These are phyloP conservation scores for Tetheella fluctuosa DNA, from an alignment of 2,888 invertebrate genomes.

Conservation along the genomic window DNA sequence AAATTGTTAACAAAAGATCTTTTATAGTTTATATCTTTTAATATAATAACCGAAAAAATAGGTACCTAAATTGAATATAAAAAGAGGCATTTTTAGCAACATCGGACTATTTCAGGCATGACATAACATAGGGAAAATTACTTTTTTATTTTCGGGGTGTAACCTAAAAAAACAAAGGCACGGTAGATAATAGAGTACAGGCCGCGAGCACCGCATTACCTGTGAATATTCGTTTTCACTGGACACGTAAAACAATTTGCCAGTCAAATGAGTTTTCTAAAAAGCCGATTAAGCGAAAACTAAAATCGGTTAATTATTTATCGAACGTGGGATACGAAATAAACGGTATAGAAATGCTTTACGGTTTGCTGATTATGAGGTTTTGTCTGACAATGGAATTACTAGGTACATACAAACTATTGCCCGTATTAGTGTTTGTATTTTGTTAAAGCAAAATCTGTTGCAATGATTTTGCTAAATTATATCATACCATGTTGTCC, in stretches of 20 bases:
- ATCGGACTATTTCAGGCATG: background rate
- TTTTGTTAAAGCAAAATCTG: background rate
- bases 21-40: no score
- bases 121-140: constrained; percentile 11
- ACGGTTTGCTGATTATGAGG: constrained; percentile 15
- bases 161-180: constrained; percentile 39
- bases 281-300: constrained; percentile 82
- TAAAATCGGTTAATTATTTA: constrained; percentile 80
- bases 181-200: constrained; percentile 32
- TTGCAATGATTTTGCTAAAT: no score
- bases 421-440: background rate
- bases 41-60: background rate
- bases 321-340: constrained; percentile 51
- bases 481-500: no score
- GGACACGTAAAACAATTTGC: constrained; percentile 74
- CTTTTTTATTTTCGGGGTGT: constrained; percentile 12
- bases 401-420: background rate
- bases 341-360: constrained; percentile 47
- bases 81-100: background rate
- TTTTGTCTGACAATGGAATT: background rate
- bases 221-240: constrained; percentile 59
- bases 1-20: no score
- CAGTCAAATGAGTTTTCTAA: constrained; percentile 82
- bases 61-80: no score
- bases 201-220: constrained; percentile 45